Base-by-base conservation (phyloP, 2,797 vertebrate species). In the Remorina albescens region DNA sequence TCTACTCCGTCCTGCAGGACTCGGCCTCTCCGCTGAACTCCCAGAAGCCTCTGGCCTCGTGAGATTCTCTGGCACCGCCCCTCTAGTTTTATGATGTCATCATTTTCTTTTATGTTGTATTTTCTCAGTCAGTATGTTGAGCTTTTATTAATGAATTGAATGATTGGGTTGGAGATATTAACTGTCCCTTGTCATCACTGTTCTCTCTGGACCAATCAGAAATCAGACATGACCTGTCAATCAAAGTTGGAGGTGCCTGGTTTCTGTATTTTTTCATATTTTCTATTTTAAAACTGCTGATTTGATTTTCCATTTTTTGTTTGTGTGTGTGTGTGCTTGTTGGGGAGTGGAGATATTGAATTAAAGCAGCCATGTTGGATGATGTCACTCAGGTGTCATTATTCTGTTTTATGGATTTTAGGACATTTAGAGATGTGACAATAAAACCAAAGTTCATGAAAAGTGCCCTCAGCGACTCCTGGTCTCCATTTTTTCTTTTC, bases 1-100 rank as follows among this genome's bases (percentile, higher is more conserved):
- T 55, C 28, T 60, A 8, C 4, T 71, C 30, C 56, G 28, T 66
- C 9, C 50, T 60, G 8, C 76, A 94, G 92, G 92, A 93, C 66
- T 76, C 84, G 1, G 76, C 86, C 6, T 76, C 81, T 7, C 79
- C 76, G 0, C 51, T 74, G 13, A 91, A 93, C 66, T 64, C 85
- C 68, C 88, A 91, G 71, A 92, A 86, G 44, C 83, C 91, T 37
- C 82, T 85, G 60, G 61, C 87, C 23, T 93, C 92, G 60, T 91
- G 89, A 92, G 74, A 76, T 61, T 8, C 30, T 62, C 7, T 76
- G 46, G 32, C 60, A 18, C 57, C 6, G 2, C 68, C 46, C 23
- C 39, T 41, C 60, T 44, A n/a, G 13, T 49, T 69, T 58, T 65
- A 73, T 75, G 30, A 63, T 46, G 25, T 69, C 53, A 50, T 68